phyloP scores from a whole-genome alignment of 2,113 vertebrate species.

The Montifringilla adamsi region DNA sequence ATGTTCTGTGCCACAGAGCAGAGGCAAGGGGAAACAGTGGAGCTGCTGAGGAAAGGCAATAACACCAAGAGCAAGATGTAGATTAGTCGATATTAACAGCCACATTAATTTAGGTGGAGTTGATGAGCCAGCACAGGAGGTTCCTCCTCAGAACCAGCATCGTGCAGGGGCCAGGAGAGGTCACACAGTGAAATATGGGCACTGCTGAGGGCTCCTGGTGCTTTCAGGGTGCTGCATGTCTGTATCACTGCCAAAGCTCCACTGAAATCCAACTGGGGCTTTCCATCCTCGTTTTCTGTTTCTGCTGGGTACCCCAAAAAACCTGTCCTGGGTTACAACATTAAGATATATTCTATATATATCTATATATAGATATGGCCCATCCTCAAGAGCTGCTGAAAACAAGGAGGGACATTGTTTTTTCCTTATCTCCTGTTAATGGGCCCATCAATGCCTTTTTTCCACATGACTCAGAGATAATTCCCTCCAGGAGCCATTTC shows the following conservation, averaged over 20 bases:
- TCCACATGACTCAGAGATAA: no score
- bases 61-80: neutral
- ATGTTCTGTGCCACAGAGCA: fast-evolving
- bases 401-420: no score
- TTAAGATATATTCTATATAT: no score
- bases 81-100: constrained; percentile 3
- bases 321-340: no score
- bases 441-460: no score
- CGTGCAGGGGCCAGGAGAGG: neutral
- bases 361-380: no score
- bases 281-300: neutral
- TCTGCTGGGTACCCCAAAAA: neutral
- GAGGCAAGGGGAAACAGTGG: fast-evolving
- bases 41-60: neutral
- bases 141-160: neutral
- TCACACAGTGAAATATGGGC: neutral
- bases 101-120: neutral
- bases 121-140: constrained; percentile 33
- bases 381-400: no score
- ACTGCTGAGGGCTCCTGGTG: neutral
- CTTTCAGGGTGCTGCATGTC: neutral
- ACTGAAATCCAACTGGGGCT: fast-evolving
- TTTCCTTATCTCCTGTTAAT: no score
- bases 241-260: neutral
- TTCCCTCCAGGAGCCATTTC: no score